Base-by-base conservation (phyloP, 2,797 vertebrate genomes). In the Gymnothorax javanicus region DNA sequence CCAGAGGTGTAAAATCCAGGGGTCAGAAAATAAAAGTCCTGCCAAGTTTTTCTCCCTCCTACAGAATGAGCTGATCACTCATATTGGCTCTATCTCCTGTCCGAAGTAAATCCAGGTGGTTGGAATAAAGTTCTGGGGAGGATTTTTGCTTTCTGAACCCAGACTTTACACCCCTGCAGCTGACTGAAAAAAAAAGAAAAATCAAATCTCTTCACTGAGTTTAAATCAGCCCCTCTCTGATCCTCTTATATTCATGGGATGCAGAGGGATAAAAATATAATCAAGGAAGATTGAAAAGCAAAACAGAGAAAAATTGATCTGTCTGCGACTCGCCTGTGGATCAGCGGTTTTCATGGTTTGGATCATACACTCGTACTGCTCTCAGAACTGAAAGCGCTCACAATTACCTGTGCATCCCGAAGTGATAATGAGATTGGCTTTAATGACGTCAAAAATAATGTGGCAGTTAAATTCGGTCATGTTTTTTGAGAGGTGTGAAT, bases 361-460 rank as follows among this genome's bases (percentile, higher is more conserved):
- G 33, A 17, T 2, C 5, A 6, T 15, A 9, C 9, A 20, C 27
- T 52, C 15, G 2, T 2, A 52, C 5, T 5, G 73, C 15, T 54
- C 43, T 79, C 43, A 20, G 43, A 79, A 27, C 4, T 4, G 3
- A 79, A 79, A 23, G 50, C 8, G 75, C 15, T 0, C 17, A 20
- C 20, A 79, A 79, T 79, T 79, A 11, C 50, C 9, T 0, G 50
- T 20, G 54, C 7, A 67, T 52, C 75, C 50, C 50, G 23, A 79
- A 79, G 17, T 79, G 75, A 52, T 15, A 79, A 79, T 7, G 50
- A 79, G 75, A 79, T 20, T 7, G 54, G 23, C 75, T 54, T 54
- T 54, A 79, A 79, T 54, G 43, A 79, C n/a, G 75, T 15, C 25
- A 79, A 54, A 79, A 79, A 79, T 79, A 79, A 79, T 23, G 75